Evolutionary conservation across 2,113 vertebrate genomes (phyloP), one percentile per base, ranked within the genome.

Genomic region (Indicator maculatus): DNA sequence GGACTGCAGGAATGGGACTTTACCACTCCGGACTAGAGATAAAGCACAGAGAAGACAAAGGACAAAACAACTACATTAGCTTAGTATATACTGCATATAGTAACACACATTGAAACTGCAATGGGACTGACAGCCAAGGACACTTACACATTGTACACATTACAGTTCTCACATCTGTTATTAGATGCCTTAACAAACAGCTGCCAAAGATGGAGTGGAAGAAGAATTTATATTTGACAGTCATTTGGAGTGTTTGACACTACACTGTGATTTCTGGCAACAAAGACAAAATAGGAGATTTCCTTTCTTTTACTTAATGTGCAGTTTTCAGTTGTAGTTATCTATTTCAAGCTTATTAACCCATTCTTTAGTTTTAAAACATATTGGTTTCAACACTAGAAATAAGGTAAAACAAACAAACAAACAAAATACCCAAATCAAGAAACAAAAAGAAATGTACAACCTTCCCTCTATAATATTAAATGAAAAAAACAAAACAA

Each of bases 61-160:
- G 99, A 99, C 98, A 98, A 98, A 99, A 99, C 99, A 98, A 99
- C 99, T 98, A 99, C 99, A 97, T 99, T 98, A 99, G 99, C 99
- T 99, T 98, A 98, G 98, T 98, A 99, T 99, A 99, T 99, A 99
- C 99, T 99, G 99, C 99, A 99, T 99, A 99, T 99, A 99, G 98
- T 99, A 99, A 99, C 99, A 99, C 98, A 99, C 99, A 99, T 98
- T 98, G 98, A 99, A 98, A 99, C 98, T 98, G 98, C 98, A 98
- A 98, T 99, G 99, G 98, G 98, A 99, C 98, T 98, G 98, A 99
- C 99, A 98, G 99, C 98, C 98, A 99, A 98, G 98, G 99, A 99
- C 99, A 99, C 98, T 97, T 98, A 99, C 98, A 99, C 99, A 98
- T 98, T 96, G 98, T 98, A 99, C 98, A 99, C 98, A 95, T 98